A percentile compares a stretch with the other conserved stretches of the same genome.
phyloP scores from a whole-genome alignment of 2,888 invertebrate species.

The Pristionchus exspectatus region DNA sequence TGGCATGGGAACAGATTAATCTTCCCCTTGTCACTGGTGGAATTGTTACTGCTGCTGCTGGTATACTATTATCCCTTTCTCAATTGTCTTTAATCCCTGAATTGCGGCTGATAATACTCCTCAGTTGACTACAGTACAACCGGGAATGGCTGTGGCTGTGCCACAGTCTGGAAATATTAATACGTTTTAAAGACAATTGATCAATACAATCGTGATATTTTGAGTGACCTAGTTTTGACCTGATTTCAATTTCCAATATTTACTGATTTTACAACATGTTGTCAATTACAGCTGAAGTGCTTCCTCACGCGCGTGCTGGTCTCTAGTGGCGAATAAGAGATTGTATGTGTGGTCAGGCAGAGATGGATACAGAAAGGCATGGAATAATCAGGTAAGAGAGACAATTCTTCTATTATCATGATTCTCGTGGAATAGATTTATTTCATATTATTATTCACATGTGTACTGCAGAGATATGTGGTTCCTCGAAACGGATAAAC shows the following conservation, averaged over 20 bases:
- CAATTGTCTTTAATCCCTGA: neutral
- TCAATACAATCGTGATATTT: no score
- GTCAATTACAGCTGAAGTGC: constrained; percentile 83
- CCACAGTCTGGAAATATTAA: neutral
- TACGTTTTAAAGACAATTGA: neutral
- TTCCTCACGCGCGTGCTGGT: constrained; percentile 95
- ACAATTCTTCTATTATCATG: no score
- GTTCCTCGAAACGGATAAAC: constrained; percentile 94
- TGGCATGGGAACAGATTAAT: constrained; percentile 89
- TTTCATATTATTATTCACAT: constrained; percentile 79
- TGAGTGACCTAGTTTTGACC: no score
- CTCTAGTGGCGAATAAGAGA: constrained; percentile 94
- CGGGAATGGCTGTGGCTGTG: neutral
- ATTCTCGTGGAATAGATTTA: neutral
- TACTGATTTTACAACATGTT: no score
- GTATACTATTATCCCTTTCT: neutral
- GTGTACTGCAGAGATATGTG: constrained; percentile 96
- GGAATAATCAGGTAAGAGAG: constrained; percentile 98
- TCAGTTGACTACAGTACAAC: neutral
- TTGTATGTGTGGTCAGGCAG: constrained; percentile 99
- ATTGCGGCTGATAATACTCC: neutral
- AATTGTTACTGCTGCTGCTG: neutral
- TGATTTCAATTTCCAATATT: no score
- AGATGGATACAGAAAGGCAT: constrained; percentile 98
- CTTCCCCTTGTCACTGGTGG: constrained; percentile 22